phyloP scores from a whole-genome alignment of 2,888 invertebrate genomes.

The Meteorus cinctellus region DNA sequence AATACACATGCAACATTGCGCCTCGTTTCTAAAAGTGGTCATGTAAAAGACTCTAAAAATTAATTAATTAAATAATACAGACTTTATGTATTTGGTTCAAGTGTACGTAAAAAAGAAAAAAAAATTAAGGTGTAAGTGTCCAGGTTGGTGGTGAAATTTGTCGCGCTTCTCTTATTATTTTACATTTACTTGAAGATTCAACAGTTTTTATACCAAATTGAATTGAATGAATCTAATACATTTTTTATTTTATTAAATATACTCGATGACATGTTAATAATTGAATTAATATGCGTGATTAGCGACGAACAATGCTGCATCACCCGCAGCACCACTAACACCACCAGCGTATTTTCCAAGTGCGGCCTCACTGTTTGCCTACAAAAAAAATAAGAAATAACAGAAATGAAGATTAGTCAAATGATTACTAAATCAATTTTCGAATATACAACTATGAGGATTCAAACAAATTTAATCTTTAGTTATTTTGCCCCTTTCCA shows the following conservation, averaged over 20 bases:
- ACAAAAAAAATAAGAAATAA: conserved; percentile 24
- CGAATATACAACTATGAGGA: neutral
- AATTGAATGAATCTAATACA: neutral
- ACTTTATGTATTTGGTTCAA: neutral
- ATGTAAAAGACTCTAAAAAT: neutral
- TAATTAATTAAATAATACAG: neutral
- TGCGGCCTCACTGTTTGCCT: conserved; percentile 95
- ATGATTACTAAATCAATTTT: neutral
- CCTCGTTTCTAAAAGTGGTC: neutral
- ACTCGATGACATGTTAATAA: neutral
- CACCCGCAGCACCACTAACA: conserved; percentile 89
- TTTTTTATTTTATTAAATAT: neutral
- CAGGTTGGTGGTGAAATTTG: neutral
- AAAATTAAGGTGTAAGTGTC: neutral
- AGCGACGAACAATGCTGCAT: conserved; percentile 92
- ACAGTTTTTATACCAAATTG: neutral
- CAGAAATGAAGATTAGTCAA: conserved; percentile 14
- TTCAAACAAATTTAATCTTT: too few relatives aligned
- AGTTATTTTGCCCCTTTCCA: too few relatives aligned
- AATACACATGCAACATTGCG: neutral
- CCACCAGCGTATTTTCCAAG: conserved; percentile 95
- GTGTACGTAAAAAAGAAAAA: conserved; percentile 4
- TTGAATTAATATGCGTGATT: conserved; percentile 92
- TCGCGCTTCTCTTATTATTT: neutral
- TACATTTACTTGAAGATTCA: neutral